Evolutionary conservation across 2,888 invertebrate genomes (phyloP), one percentile per base, ranked within the genome.

Genomic region (Andrena flavipes): DNA sequence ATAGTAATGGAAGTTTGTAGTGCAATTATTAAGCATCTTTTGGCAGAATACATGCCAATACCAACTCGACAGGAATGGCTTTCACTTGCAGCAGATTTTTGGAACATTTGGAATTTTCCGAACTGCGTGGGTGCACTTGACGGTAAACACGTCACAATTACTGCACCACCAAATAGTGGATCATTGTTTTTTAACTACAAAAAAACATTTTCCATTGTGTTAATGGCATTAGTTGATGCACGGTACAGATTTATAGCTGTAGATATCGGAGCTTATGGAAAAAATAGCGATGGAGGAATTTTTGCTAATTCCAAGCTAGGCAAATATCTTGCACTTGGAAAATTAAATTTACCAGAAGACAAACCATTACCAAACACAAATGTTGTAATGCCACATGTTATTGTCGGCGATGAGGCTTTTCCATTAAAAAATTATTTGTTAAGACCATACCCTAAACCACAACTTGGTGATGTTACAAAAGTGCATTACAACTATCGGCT

Each of bases 121-220:
- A 65, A 74, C 13, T 74, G 67, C 16, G 60, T 74, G 13, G 60
- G 67, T 16, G 67, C 74, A 10, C 5, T 67, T 30, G 74, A 67
- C 29, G 74, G 67, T 10, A 74, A 70, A 51, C 75, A 69, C 7
- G 49, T 67, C 10, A 35, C 30, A 16, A 84, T 82, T 10, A 20
- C 72, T 56, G 62, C 56, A 10, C 82, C 84, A 33, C 13, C 76
- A 42, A 84, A 83, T 56, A 77, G 54, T 72, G 81, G 84, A 63
- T 82, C 83, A 33, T 23, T 60, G 13, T 84, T 77, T 49, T 84
- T 76, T 48, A 84, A 85, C 20, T 54, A 54, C 2, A 54, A 54
- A 54, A n/a, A 54, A n/a, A 54, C 51, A 20, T 20, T 35, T 35
- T 35, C 33, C 33, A 35, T 35, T 35, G 33, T 35, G 33, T 35